Percentiles rank a stretch among this genome's conserved stretches.
These are phyloP conservation scores for Hiodon tergisus DNA, from an alignment of 2,113 vertebrate species.

Conservation along the genomic window DNA sequence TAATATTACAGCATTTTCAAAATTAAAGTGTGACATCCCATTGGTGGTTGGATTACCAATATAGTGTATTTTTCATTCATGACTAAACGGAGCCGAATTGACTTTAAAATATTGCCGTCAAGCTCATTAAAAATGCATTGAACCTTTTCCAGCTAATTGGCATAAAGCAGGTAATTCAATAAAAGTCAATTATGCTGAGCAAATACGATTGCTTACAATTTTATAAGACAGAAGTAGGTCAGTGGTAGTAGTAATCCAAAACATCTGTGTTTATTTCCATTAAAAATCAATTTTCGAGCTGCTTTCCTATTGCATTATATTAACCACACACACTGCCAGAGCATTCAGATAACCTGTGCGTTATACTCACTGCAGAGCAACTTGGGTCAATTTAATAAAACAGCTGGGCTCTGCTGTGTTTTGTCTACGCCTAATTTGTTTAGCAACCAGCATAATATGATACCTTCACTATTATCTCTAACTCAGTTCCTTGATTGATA, in stretches of 20 bases:
- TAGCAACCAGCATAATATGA: slow-evolving; percentile 45
- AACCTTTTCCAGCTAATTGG: not conserved
- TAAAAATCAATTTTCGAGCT: slow-evolving; percentile 24
- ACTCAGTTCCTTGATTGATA: slow-evolving; percentile 55
- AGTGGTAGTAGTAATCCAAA: slow-evolving; percentile 30
- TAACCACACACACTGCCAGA: slow-evolving; percentile 32
- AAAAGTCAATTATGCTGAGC: slow-evolving; percentile 26
- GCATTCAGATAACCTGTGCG: slow-evolving; percentile 1
- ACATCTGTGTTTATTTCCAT: slow-evolving; percentile 32
- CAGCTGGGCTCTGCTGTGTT: slow-evolving; percentile 36
- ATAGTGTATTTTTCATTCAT: not conserved
- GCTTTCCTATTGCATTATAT: slow-evolving; percentile 19
- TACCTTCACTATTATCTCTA: slow-evolving; percentile 49
- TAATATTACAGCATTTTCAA: not conserved
- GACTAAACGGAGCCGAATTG: not conserved
- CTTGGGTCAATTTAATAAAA: slow-evolving; percentile 28
- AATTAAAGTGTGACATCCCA: not conserved
- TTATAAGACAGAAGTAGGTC: slow-evolving; percentile 29
- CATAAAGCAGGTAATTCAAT: not conserved
- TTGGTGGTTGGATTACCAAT: too few species aligned
- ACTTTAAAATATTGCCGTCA: not conserved
- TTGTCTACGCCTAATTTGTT: slow-evolving; percentile 55
- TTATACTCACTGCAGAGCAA: not conserved
- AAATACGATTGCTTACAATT: slow-evolving; percentile 7
- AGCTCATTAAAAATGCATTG: not conserved